Evolutionary conservation across 2,888 invertebrate genomes (phyloP).

Genomic region (Lutraria lutraria): DNA sequence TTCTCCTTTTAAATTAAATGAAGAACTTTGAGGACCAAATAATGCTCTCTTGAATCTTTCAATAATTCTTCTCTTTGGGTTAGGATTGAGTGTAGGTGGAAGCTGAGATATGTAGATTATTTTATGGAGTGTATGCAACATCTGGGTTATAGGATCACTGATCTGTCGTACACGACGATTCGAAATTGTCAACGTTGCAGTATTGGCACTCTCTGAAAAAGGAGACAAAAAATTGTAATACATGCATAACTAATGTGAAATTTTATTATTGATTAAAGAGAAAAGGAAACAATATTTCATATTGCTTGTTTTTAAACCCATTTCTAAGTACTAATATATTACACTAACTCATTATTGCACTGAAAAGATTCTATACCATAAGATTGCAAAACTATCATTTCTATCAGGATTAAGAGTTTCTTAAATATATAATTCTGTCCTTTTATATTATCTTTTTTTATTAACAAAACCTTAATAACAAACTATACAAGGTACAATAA

Average conservation of each 20-base stretch:
- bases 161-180: slow-evolving; percentile 85
- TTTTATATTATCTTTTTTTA: too few relatives aligned
- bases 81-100: slow-evolving; percentile 84
- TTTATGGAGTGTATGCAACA: slow-evolving; percentile 86
- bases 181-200: slow-evolving; percentile 85
- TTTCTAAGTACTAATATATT: too few relatives aligned
- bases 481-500: too few relatives aligned
- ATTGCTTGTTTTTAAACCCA: too few relatives aligned
- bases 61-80: slow-evolving; percentile 83
- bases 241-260: neutral
- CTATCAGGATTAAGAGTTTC: too few relatives aligned
- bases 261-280: neutral
- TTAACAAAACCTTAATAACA: too few relatives aligned
- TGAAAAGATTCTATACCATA: too few relatives aligned
- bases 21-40: slow-evolving; percentile 83
- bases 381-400: too few relatives aligned
- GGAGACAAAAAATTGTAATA: neutral
- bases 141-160: slow-evolving; percentile 86
- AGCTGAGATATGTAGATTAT: slow-evolving; percentile 85
- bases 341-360: too few relatives aligned
- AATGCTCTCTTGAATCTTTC: slow-evolving; percentile 85
- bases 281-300: too few relatives aligned
- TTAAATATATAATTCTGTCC: too few relatives aligned
- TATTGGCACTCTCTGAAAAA: slow-evolving; percentile 81
- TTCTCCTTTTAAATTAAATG: slow-evolving; percentile 85